These are phyloP conservation scores for Clivina fossor DNA, from an alignment of 2,888 invertebrate species.

Conservation along the genomic window DNA sequence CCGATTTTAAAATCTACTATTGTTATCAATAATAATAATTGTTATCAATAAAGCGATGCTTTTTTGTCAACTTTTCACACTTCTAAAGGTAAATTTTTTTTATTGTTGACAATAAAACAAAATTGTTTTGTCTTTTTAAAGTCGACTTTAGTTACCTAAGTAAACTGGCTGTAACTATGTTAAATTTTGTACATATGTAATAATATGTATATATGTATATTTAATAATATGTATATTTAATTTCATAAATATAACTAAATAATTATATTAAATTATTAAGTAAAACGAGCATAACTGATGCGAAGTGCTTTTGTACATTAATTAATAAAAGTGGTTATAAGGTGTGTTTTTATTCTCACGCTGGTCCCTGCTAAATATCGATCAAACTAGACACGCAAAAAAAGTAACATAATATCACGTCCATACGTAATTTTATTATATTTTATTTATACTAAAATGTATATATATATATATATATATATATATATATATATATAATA, in stretches of 20 bases:
- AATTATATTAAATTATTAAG: too few relatives aligned
- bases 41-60: too few relatives aligned
- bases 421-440: neutral
- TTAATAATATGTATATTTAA: neutral
- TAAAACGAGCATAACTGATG: too few relatives aligned
- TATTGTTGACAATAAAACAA: too few relatives aligned
- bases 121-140: too few relatives aligned
- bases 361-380: neutral
- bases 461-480: neutral
- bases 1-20: too few relatives aligned
- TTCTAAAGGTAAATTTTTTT: too few relatives aligned
- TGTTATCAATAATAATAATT: too few relatives aligned
- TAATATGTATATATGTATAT: conserved; percentile 2
- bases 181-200: neutral
- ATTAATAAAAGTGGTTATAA: conserved; percentile 13
- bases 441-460: neutral
- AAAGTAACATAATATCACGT: neutral
- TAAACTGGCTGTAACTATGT: neutral
- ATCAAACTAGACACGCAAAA: neutral
- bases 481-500: neutral
- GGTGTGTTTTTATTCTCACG: conserved; percentile 24
- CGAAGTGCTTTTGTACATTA: conserved; percentile 14
- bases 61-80: too few relatives aligned
- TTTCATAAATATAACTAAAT: neutral
- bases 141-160: too few relatives aligned